Percentiles rank a stretch among this genome's conserved stretches.
Evolutionary conservation across 2,797 vertebrate species (phyloP).

Genomic region (Cirrhinus mrigala): DNA sequence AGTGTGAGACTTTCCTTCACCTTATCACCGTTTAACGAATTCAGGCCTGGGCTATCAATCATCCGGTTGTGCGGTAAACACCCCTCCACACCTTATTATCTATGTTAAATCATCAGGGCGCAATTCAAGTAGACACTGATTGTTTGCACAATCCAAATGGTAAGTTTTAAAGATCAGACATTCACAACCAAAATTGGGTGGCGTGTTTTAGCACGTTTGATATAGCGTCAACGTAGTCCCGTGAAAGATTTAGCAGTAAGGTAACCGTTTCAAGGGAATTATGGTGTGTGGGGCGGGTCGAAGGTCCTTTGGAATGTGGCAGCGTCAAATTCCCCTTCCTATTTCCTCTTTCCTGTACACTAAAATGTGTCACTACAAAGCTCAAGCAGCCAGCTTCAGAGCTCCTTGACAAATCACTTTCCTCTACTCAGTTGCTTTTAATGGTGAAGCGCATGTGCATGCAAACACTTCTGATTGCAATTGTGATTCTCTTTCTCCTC

Average conservation of each 20-base stretch:
- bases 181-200: background rate
- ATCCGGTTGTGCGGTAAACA: background rate
- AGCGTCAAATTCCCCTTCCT: conserved; percentile 18
- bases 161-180: background rate
- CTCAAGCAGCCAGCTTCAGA: conserved; percentile 21
- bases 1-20: background rate
- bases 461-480: conserved; percentile 46
- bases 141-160: background rate
- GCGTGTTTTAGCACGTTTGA: no score
- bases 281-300: background rate
- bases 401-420: conserved; percentile 38
- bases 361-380: background rate
- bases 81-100: conserved; percentile 23
- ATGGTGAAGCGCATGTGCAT: conserved; percentile 54
- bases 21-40: background rate
- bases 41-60: background rate
- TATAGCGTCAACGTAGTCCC: rapidly evolving
- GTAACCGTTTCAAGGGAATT: background rate
- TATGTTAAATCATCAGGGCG: background rate
- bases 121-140: background rate
- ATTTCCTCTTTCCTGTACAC: conserved; percentile 42
- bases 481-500: conserved; percentile 37
- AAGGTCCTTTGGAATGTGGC: conserved; percentile 31
- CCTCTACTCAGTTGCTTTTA: conserved; percentile 42
- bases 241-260: background rate